phyloP scores from a whole-genome alignment of 2,113 vertebrate species.

The Ciconia stormi region DNA sequence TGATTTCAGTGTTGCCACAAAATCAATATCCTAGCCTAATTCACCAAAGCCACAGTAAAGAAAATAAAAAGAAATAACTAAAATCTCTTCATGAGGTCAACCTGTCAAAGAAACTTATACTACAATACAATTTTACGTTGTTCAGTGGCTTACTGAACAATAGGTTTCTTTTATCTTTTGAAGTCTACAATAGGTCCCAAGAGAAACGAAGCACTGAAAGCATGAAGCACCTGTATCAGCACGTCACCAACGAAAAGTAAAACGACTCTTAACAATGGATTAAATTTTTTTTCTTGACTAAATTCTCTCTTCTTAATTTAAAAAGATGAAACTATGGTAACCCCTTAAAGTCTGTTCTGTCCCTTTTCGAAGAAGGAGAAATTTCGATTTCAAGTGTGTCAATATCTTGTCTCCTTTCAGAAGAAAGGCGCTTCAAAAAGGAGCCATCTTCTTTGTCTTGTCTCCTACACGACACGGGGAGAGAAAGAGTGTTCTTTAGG shows the following conservation, averaged over 20 bases:
- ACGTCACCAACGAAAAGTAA: slow-evolving; percentile 12
- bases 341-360: slow-evolving; percentile 9
- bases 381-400: slow-evolving; percentile 19
- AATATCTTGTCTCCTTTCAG: background rate
- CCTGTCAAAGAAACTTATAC: slow-evolving; percentile 12
- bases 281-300: background rate
- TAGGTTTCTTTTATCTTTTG: slow-evolving; percentile 43
- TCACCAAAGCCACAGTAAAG: background rate
- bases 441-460: background rate
- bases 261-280: slow-evolving; percentile 45
- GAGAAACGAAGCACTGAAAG: background rate
- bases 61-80: slow-evolving; percentile 25
- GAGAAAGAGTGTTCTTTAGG: background rate
- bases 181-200: slow-evolving; percentile 1
- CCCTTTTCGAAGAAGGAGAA: slow-evolving; percentile 1
- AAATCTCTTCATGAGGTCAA: slow-evolving; percentile 18
- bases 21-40: slow-evolving; percentile 31
- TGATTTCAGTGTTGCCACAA: slow-evolving; percentile 15
- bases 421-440: background rate
- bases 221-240: background rate
- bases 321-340: slow-evolving; percentile 8
- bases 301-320: slow-evolving; percentile 7
- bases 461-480: background rate
- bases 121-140: background rate
- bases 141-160: slow-evolving; percentile 10